phyloP scores from a whole-genome alignment of 2,888 invertebrate genomes.

The Drosophila pseudotakahashii region DNA sequence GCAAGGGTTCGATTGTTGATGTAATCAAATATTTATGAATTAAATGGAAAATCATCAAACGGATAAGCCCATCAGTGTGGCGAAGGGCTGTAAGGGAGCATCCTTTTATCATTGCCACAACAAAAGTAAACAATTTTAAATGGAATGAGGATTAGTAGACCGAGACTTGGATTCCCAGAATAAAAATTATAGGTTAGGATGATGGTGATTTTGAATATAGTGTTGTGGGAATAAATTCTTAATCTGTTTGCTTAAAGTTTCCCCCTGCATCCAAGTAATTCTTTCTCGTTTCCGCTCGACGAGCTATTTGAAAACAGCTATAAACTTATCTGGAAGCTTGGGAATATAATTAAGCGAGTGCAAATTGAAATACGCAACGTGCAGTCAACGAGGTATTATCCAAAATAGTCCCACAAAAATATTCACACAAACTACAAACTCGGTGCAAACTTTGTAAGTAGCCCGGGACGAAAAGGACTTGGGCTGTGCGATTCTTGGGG shows the following conservation, averaged over 20 bases:
- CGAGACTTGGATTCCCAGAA: background rate
- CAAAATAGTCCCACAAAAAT: conserved; percentile 27
- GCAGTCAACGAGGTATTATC: conserved; percentile 16
- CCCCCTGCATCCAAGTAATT: background rate
- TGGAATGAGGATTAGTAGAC: conserved; percentile 1
- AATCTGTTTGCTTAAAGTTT: too few relatives aligned
- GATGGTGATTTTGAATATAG: background rate
- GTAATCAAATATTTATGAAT: conserved; percentile 67
- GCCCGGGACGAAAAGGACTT: conserved; percentile 21
- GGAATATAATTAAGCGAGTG: conserved; percentile 3
- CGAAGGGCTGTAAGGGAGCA: conserved; percentile 17
- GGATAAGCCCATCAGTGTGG: conserved; percentile 29
- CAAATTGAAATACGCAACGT: conserved; percentile 26
- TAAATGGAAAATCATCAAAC: conserved; percentile 53
- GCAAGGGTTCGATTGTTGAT: conserved; percentile 55
- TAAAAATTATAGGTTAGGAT: background rate
- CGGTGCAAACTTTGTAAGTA: conserved; percentile 23
- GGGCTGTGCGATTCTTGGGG: background rate
- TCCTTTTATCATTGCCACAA: conserved; percentile 9
- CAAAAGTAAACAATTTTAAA: conserved; percentile 25
- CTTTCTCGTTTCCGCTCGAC: background rate
- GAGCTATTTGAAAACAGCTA: background rate
- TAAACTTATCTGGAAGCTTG: background rate
- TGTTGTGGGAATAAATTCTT: too few relatives aligned
- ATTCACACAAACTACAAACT: conserved; percentile 23